Conservation (phyloP, 2,797 vertebrate genomes). For the Microctenopoma steveboyesi region DNA sequence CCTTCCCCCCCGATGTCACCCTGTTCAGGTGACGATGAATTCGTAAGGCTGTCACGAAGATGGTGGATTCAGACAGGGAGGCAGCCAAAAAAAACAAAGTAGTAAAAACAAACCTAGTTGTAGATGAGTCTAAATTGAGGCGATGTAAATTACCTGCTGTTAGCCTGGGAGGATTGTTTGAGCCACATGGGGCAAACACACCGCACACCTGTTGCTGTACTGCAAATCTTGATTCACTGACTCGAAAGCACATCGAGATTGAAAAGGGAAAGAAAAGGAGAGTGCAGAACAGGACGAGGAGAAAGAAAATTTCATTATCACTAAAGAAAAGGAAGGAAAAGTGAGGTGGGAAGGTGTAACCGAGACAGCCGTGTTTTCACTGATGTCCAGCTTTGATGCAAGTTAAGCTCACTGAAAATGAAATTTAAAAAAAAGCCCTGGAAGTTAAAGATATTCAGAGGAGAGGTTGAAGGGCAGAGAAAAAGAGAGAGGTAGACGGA, state of each 20-base stretch:
- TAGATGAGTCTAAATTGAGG: constrained; percentile 11
- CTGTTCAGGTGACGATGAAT: constrained; percentile 18
- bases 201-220: constrained; percentile 46
- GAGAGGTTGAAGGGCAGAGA: constrained; percentile 37
- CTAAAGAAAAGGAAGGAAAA: constrained; percentile 4
- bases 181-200: constrained; percentile 26
- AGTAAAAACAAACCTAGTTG: neutral
- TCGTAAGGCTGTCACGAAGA: neutral
- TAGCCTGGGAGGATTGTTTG: constrained; percentile 11
- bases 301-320: neutral
- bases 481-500: constrained; percentile 14
- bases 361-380: neutral
- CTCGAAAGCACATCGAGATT: constrained; percentile 48
- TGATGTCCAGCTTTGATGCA: constrained; percentile 6
- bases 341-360: neutral
- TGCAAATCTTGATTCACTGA: constrained; percentile 32
- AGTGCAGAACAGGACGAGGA: constrained; percentile 29
- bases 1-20: too few relatives aligned
- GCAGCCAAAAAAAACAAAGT: neutral
- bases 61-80: neutral
- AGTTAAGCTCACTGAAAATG: constrained; percentile 26
- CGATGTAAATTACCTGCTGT: constrained; percentile 42
- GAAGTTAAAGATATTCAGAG: constrained; percentile 28
- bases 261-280: constrained; percentile 37
- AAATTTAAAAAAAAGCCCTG: constrained; percentile 10